A percentile compares a stretch with the other conserved stretches of the same genome.
Evolutionary conservation across 1,140 invertebrate species (phyloP).

Genomic region (Cylas formicarius): DNA sequence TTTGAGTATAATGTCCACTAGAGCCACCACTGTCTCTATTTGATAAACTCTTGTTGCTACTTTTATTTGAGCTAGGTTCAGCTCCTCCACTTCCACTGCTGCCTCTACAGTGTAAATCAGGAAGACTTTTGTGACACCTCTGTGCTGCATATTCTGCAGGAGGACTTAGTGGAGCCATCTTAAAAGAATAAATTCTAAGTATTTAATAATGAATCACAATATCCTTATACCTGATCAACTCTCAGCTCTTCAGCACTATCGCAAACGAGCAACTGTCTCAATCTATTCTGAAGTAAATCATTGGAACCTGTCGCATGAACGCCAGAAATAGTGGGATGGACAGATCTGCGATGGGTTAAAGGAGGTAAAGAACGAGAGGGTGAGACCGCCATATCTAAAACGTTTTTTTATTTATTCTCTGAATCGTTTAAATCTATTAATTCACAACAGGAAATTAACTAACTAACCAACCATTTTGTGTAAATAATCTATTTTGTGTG

Average conservation of each 20-base stretch:
- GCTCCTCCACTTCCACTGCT: constrained; percentile 18
- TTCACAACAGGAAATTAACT: too few species aligned
- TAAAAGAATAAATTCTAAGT: background rate
- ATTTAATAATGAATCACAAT: too few species aligned
- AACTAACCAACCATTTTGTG: too few species aligned
- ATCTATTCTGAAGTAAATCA: constrained; percentile 70
- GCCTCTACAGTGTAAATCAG: constrained; percentile 56
- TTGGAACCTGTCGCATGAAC: constrained; percentile 37
- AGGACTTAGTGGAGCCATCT: constrained; percentile 52
- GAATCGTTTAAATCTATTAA: too few species aligned
- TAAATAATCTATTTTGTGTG: too few species aligned
- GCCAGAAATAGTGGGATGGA: constrained; percentile 31
- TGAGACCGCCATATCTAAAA: constrained; percentile 55
- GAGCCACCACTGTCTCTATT: constrained; percentile 65
- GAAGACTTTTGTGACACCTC: constrained; percentile 70
- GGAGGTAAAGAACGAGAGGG: constrained; percentile 49
- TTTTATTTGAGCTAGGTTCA: constrained; percentile 49
- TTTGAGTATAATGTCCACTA: constrained; percentile 68
- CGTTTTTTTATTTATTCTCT: too few species aligned
- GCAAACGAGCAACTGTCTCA: constrained; percentile 65
- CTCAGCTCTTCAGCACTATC: constrained; percentile 51
- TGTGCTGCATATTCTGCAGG: constrained; percentile 54
- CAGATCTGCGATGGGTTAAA: constrained; percentile 41
- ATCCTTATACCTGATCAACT: constrained; percentile 33
- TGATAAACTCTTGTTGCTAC: constrained; percentile 40